Conservation (phyloP, 2,113 vertebrate genomes). For the Callipepla squamata region DNA sequence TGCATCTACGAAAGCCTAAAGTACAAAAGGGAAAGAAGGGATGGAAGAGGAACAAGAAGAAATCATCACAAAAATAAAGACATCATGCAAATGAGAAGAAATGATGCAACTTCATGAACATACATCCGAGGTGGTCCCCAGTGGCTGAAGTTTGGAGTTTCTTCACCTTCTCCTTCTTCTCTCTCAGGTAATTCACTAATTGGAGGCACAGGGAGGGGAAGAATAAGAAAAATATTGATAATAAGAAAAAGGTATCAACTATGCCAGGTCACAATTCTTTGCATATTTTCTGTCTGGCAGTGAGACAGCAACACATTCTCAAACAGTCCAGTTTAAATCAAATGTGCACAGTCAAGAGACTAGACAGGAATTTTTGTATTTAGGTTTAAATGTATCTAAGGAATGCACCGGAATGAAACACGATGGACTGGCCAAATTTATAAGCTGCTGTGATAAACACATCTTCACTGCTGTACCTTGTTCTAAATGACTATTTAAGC, state of each 20-base stretch:
- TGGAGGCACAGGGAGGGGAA: neutral
- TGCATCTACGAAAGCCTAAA: conserved; percentile 33
- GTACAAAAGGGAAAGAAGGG: conserved; percentile 11
- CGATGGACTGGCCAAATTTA: conserved; percentile 43
- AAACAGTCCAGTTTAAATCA: conserved; percentile 21
- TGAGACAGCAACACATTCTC: neutral
- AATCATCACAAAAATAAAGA: neutral
- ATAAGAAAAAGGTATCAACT: neutral
- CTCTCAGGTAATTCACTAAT: conserved; percentile 91
- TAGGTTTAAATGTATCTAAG: conserved; percentile 48
- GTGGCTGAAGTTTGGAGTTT: conserved; percentile 94
- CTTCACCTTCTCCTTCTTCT: conserved; percentile 97
- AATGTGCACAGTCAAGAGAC: conserved; percentile 42
- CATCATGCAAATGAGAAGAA: neutral
- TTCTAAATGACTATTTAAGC: neutral
- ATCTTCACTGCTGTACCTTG: neutral
- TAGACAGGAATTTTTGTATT: conserved; percentile 57
- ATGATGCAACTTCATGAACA: neutral
- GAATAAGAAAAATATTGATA: conserved; percentile 11
- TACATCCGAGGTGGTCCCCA: conserved; percentile 93
- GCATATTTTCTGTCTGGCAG: conserved; percentile 36
- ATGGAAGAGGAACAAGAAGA: neutral
- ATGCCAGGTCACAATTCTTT: conserved; percentile 20
- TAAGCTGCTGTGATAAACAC: conserved; percentile 40
- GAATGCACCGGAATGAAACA: conserved; percentile 62